These are phyloP conservation scores for Antennarius maculatus DNA, from an alignment of 2,797 vertebrate species.

Conservation along the genomic window DNA sequence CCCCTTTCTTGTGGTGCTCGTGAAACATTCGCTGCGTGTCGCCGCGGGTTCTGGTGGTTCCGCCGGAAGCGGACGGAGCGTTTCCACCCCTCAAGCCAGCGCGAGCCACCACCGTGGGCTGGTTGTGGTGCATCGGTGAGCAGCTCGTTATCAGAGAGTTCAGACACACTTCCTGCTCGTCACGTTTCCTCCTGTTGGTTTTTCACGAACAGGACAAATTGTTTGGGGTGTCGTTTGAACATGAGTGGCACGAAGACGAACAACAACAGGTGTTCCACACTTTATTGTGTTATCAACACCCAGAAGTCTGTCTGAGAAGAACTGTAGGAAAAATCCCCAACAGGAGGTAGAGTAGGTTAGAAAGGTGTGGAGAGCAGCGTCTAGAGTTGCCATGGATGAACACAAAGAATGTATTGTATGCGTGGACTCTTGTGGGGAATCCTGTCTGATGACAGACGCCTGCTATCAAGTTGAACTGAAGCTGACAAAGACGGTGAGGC, in stretches of 20 bases:
- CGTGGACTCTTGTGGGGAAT: slow-evolving; percentile 46
- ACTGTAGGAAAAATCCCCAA: neutral
- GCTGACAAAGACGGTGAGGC: slow-evolving; percentile 23
- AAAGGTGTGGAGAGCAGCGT: slow-evolving; percentile 46
- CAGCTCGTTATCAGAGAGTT: neutral
- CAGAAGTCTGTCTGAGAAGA: neutral
- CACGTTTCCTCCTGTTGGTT: slow-evolving; percentile 11
- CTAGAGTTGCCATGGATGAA: slow-evolving; percentile 41
- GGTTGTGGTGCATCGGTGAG: neutral
- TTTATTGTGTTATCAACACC: neutral
- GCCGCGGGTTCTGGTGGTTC: neutral
- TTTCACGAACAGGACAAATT: neutral
- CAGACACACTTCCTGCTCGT: slow-evolving; percentile 38
- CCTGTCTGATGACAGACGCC: slow-evolving; percentile 42
- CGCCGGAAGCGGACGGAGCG: slow-evolving; percentile 27
- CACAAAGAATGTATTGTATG: slow-evolving; percentile 67
- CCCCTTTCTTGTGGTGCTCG: neutral
- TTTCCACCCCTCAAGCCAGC: slow-evolving; percentile 17
- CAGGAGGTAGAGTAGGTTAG: slow-evolving; percentile 31
- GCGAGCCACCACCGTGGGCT: neutral
- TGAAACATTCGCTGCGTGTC: neutral
- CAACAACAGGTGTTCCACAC: slow-evolving; percentile 33
- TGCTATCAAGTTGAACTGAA: slow-evolving; percentile 40
- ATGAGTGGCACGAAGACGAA: neutral
- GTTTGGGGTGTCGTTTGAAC: neutral